Evolutionary conservation across 2,797 vertebrate genomes (phyloP), one percentile per base, ranked within the genome.

Genomic region (Lepilemur ruficaudatus): DNA sequence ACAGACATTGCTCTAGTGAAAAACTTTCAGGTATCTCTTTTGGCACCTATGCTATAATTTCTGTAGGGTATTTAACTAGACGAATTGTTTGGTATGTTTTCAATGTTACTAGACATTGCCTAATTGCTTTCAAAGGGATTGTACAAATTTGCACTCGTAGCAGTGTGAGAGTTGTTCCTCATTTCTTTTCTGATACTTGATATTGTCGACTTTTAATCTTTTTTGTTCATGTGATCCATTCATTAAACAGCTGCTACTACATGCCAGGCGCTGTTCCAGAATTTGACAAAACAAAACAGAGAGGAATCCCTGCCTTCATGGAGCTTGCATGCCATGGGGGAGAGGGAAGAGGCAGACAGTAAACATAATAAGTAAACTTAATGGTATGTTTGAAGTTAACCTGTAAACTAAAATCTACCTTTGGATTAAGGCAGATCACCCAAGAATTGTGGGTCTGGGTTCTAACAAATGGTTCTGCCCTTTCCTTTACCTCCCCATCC

Each of bases 41-140:
- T 90, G 78, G 70, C 48, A 89, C 22, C 65, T 94, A 9, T 80
- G 35, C 72, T 90, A 48, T 48, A 70, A 91, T 94, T 84, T 79
- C 46, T 72, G 22, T 87, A 69, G 85, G 18, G 7, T 63, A 32
- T 70, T 38, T 72, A 70, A 72, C 41, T 84, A 59, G n/a, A 89
- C 86, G 52, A 87, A 38, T 93, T 55, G 52, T 28, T 38, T 13
- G 88, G 35, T 79, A 25, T 30, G 13, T 84, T 89, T 48, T 96
- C 48, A 61, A 0, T 61, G 91, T 84, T 86, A 35, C 69, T 73
- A n/a, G 43, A 41, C 8, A 7, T 76, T 95, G 63, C 86, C 69
- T 72, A 17, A 78, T 91, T 81, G 32, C 35, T 72, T 84, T 87
- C 50, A 76, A 61, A 93, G 30, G 38, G 7, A 61, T 50, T 67